phyloP scores from a whole-genome alignment of 2,888 invertebrate species.

The Melanargia galathea region DNA sequence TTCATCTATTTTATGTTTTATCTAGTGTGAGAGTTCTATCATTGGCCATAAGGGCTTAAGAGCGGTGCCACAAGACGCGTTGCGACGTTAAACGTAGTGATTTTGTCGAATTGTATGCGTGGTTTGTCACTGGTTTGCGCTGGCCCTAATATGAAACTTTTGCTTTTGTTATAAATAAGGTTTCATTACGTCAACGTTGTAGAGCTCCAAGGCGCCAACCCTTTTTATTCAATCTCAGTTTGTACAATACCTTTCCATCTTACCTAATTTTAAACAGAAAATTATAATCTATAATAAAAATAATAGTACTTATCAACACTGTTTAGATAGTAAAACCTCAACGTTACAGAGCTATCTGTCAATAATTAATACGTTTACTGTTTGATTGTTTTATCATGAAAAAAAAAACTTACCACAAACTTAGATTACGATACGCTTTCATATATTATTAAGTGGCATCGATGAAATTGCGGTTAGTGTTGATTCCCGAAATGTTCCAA shows the following conservation, averaged over 20 bases:
- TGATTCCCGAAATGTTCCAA: conserved; percentile 28
- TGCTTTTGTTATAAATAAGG: background rate
- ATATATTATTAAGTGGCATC: conserved; percentile 50
- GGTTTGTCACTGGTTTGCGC: too few relatives aligned
- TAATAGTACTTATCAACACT: background rate
- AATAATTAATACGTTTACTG: background rate
- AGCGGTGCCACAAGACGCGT: too few relatives aligned
- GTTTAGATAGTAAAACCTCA: background rate
- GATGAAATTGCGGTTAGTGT: conserved; percentile 49
- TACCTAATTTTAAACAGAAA: too few relatives aligned
- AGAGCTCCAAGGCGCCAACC: background rate
- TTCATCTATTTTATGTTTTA: background rate
- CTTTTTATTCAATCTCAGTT: background rate
- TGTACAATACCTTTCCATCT: background rate
- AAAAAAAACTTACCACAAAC: conserved; percentile 10
- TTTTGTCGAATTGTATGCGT: too few relatives aligned
- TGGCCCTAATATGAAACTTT: background rate
- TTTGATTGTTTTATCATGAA: conserved; percentile 14
- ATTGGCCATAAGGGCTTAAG: background rate
- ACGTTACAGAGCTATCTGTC: conserved; percentile 2
- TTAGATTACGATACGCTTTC: conserved; percentile 56
- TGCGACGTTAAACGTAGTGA: too few relatives aligned
- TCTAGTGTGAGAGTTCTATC: background rate
- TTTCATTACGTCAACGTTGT: background rate
- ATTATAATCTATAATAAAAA: too few relatives aligned